phyloP scores from a whole-genome alignment of 2,888 invertebrate genomes.

The Brachyptera putata region DNA sequence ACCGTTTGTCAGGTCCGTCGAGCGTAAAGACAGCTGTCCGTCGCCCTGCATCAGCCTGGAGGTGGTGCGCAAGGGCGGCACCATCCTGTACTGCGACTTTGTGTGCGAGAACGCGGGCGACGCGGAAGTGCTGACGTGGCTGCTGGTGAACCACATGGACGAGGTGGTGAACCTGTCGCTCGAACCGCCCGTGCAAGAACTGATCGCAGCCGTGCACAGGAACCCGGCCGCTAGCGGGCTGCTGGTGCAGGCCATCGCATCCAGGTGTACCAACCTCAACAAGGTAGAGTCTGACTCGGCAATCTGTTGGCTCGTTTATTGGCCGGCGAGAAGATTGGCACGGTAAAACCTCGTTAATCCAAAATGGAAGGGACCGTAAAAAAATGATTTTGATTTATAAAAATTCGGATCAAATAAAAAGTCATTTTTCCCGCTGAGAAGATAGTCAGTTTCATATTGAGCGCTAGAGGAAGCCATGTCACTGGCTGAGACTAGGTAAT shows the following conservation, averaged over 20 bases:
- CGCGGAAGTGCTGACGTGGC: slow-evolving; percentile 69
- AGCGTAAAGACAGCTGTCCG: slow-evolving; percentile 35
- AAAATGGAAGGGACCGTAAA: no score
- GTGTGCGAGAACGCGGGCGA: slow-evolving; percentile 69
- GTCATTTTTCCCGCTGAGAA: no score
- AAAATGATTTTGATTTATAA: no score
- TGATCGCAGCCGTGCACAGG: slow-evolving; percentile 57
- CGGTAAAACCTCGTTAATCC: no score
- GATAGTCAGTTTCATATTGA: no score
- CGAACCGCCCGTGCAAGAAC: slow-evolving; percentile 63
- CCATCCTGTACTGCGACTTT: slow-evolving; percentile 73
- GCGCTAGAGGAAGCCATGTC: no score
- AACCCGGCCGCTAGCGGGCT: slow-evolving; percentile 65
- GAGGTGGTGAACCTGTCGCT: slow-evolving; percentile 59
- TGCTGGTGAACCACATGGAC: slow-evolving; percentile 67
- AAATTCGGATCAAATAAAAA: no score
- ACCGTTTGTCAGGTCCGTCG: no score
- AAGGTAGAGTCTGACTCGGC: no score
- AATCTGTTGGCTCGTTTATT: no score
- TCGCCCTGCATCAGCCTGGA: slow-evolving; percentile 52
- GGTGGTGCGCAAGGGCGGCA: slow-evolving; percentile 61
- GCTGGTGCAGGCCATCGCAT: slow-evolving; percentile 66
- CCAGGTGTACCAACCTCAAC: slow-evolving; percentile 56
- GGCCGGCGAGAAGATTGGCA: no score
- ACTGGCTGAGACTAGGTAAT: no score